Conservation (phyloP, 2,797 vertebrate species). For the Ptychobarbus kaznakovi region DNA sequence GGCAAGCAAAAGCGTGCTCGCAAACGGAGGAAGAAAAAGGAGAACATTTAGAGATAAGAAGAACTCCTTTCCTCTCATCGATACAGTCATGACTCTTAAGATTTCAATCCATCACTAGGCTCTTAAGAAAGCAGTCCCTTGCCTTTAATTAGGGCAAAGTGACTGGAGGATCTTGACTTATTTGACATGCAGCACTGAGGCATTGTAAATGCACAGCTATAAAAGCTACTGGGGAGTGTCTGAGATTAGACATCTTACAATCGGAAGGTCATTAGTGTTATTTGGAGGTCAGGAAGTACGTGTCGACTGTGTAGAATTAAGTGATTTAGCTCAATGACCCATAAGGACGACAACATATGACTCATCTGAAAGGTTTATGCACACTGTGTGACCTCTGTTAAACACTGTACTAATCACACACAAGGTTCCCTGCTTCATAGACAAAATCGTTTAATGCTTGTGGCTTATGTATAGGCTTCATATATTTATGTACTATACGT, state of each 20-base stretch:
- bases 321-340: constrained; percentile 1
- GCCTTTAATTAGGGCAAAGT: constrained; percentile 65
- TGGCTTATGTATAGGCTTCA: background rate
- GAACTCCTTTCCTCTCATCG: constrained; percentile 51
- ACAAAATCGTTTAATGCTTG: background rate
- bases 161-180: constrained; percentile 35
- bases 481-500: background rate
- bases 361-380: background rate
- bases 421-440: background rate
- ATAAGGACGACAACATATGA: background rate
- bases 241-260: constrained; percentile 33
- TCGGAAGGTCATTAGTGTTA: constrained; percentile 34
- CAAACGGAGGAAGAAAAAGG: constrained; percentile 56
- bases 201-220: constrained; percentile 42
- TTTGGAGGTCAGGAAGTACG: constrained; percentile 4
- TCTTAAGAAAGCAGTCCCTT: constrained; percentile 63
- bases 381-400: background rate
- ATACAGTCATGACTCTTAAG: constrained; percentile 50
- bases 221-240: constrained; percentile 43
- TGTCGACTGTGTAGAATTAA: background rate
- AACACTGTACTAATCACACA: background rate
- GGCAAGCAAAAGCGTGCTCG: constrained; percentile 48
- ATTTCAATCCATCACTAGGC: constrained; percentile 55
- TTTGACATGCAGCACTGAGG: constrained; percentile 47
- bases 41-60: constrained; percentile 70